Conservation (phyloP, 2,797 vertebrate species). For the Megaceryle alcyon region DNA sequence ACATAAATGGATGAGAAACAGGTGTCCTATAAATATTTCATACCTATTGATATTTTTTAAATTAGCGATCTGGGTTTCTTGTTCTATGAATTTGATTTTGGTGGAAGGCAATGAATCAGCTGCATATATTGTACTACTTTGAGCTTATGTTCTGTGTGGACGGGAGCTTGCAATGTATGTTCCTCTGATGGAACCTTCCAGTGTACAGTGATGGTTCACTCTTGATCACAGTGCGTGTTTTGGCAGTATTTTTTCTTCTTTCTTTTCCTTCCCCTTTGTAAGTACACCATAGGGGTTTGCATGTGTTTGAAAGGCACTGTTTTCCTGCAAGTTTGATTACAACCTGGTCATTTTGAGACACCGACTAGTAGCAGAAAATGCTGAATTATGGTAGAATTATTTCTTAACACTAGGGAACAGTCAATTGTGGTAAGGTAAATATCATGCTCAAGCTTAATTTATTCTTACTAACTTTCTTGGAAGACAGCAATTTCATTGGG, state of each 20-base stretch:
- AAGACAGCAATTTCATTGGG: background rate
- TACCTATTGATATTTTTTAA: background rate
- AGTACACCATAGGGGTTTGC: background rate
- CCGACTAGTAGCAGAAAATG: background rate
- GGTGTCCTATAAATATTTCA: background rate
- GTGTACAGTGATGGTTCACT: background rate
- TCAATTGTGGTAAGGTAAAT: background rate
- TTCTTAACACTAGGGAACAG: background rate
- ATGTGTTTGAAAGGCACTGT: background rate
- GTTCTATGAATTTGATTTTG: background rate
- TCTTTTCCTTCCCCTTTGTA: background rate
- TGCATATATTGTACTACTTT: accelerated
- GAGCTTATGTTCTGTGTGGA: background rate
- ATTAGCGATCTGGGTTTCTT: background rate
- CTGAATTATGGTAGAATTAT: background rate
- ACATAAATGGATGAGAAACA: background rate
- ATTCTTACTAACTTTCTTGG: background rate
- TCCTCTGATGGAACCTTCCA: background rate
- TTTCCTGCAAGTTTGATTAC: background rate
- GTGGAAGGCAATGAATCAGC: background rate
- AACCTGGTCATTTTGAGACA: background rate
- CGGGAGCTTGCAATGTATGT: background rate
- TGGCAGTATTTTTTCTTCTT: background rate
- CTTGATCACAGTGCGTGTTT: background rate
- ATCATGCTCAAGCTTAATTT: background rate